Evolutionary conservation across 2,888 invertebrate genomes (phyloP), one percentile per base, ranked within the genome.

Genomic region (Caenorhabditis panamensis): DNA sequence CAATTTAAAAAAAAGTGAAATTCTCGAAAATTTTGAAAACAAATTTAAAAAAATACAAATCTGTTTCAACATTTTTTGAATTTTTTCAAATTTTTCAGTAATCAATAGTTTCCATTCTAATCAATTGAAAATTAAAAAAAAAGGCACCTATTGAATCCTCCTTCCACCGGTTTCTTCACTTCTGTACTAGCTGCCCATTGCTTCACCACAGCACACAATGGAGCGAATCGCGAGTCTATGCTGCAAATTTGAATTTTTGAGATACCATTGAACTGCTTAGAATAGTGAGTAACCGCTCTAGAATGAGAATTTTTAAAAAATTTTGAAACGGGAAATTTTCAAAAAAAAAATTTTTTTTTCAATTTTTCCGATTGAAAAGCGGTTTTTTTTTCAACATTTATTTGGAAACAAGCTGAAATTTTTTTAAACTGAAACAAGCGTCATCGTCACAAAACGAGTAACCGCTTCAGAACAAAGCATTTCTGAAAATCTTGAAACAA

Each of bases 131-230:
- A 18, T 47, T 6, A 6, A 13, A 41, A 13, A 83, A 20, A 47
- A 47, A 47, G 4, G 20, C 4, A 47, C 85, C 85, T 86, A 56
- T 86, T 86, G 66, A 85, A 85, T 3, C 79, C 79, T 13, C 79
- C 83, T 20, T 82, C 63, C 51, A 67, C 72, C 11, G 86, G 86
- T 36, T 82, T 72, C 47, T 83, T 84, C 9, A 86, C 79, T 13
- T 69, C 73, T 2, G 81, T 72, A 24, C 51, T 69, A 0, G 67
- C 41, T 11, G 84, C 85, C 86, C 86, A 86, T 18, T 75, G 28
- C 61, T 86, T 86, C 18, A 85, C 82, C 28, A 86, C 22, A 16
- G 62, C 76, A 51, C 76, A 76, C 6, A 81, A 28, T 24, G 76
- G 66, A 1, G 71, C 71, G n/a, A 81, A 81, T 24, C 80, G 54